phyloP scores from a whole-genome alignment of 1,140 invertebrate species.

The Thalassaphorura encarpata region DNA sequence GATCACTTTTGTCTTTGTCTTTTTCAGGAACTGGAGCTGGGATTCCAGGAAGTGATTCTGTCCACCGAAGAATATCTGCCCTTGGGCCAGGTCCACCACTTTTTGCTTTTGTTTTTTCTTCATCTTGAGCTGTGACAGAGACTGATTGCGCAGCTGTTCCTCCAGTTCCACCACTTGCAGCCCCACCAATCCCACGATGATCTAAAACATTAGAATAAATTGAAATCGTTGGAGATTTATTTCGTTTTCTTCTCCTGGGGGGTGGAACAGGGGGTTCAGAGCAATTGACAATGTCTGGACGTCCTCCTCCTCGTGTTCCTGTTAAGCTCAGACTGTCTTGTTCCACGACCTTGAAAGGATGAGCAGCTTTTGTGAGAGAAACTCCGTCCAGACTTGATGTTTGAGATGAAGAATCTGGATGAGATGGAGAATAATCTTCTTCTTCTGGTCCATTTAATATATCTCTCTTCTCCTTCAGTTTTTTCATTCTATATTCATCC shows the following conservation, averaged over 20 bases:
- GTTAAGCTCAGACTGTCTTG: constrained; percentile 70
- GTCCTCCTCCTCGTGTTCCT: too few species aligned
- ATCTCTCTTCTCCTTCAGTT: too few species aligned
- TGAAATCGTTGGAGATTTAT: constrained; percentile 33
- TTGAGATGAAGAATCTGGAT: constrained; percentile 58
- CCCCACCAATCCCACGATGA: too few species aligned
- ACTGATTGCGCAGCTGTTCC: not conserved
- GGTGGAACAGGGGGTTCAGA: constrained; percentile 44
- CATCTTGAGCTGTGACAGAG: constrained; percentile 45
- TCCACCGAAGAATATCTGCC: constrained; percentile 48
- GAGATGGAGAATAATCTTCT: too few species aligned
- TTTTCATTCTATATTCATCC: too few species aligned
- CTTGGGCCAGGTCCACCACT: constrained; percentile 47
- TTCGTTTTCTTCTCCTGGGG: constrained; percentile 40
- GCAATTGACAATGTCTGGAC: too few species aligned
- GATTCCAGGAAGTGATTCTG: constrained; percentile 37
- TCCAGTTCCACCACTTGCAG: constrained; percentile 50
- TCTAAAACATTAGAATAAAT: constrained; percentile 19
- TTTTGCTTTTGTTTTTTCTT: constrained; percentile 55
- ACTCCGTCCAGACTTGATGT: constrained; percentile 53
- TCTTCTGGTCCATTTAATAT: too few species aligned
- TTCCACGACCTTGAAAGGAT: constrained; percentile 72
- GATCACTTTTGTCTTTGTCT: constrained; percentile 40
- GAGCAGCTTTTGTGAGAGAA: constrained; percentile 49
- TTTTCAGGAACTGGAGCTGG: not conserved